Evolutionary conservation across 2,888 invertebrate genomes (phyloP), one percentile per base, ranked within the genome.

Genomic region (Steromphala cineraria): DNA sequence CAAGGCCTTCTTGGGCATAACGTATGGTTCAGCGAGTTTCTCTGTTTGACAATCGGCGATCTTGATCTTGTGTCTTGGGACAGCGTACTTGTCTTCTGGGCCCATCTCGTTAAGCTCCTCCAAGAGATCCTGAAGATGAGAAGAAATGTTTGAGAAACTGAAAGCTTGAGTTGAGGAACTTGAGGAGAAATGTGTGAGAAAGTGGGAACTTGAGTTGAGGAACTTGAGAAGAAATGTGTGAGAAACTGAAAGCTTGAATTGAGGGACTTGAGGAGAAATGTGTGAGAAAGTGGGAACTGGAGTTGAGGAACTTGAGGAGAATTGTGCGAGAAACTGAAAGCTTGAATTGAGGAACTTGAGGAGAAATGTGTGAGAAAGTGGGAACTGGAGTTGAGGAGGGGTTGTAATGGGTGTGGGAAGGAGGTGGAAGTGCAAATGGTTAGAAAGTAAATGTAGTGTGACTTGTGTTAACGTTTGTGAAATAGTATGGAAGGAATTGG

Each of bases 41-140:
- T 89, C 87, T 0, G 91, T 81, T 4, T 89, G 89, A 83, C 92
- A 90, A 79, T 92, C 92, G 4, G 88, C 82, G 56, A 93, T 90
- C 53, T 86, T 86, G 75, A 93, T 87, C 5, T 84, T 83, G 80
- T 89, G 89, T 83, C 87, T 91, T n/a, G 93, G 93, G 17, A 87
- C 79, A n/a, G 91, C 90, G 15, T 19, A 21, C 19, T 78, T 19
- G 86, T 90, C 74, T 84, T 85, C 4, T 78, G 83, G 31, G 0
- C 86, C 86, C 82, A 86, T 82, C 31, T 79, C 55, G 77, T 86
- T 86, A 46, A 86, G 62, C 19, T 81, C 82, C 10, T 67, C 56
- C 0, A 85, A 19, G 21, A 84, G 74, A 78, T 84, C 80, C 85
- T 85, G 80, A 1, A n/a, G n/a, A n/a, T 46, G 36, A 53, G 19